phyloP scores from a whole-genome alignment of 2,113 vertebrate species.

The Tachysurus fulvidraco region DNA sequence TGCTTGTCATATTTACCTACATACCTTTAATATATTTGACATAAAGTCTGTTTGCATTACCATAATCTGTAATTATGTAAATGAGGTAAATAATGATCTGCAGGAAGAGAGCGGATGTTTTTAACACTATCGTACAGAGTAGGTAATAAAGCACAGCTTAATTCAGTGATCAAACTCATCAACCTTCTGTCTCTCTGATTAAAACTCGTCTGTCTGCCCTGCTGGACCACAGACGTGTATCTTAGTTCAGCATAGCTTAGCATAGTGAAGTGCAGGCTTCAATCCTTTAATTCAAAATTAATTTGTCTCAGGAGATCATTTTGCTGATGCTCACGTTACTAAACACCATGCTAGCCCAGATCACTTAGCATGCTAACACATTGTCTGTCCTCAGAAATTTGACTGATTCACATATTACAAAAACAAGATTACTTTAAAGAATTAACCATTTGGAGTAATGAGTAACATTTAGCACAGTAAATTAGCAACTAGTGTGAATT shows the following conservation, averaged over 20 bases:
- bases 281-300: slow-evolving; percentile 18
- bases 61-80: neutral
- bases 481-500: neutral
- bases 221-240: neutral
- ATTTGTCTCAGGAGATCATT: slow-evolving; percentile 21
- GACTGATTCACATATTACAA: neutral
- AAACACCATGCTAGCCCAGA: neutral
- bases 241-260: neutral
- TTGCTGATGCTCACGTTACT: neutral
- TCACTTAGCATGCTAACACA: neutral
- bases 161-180: slow-evolving; percentile 50
- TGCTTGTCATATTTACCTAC: neutral
- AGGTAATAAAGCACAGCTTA: slow-evolving; percentile 1
- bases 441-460: neutral
- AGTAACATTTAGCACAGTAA: neutral
- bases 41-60: neutral
- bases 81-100: neutral
- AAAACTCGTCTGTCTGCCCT: neutral
- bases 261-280: neutral
- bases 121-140: slow-evolving; percentile 4
- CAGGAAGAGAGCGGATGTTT: neutral
- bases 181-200: slow-evolving; percentile 25
- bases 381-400: neutral
- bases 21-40: slow-evolving; percentile 25
- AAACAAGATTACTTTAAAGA: neutral